Conservation (phyloP, 2,113 vertebrate species). For the Candoia aspera region DNA sequence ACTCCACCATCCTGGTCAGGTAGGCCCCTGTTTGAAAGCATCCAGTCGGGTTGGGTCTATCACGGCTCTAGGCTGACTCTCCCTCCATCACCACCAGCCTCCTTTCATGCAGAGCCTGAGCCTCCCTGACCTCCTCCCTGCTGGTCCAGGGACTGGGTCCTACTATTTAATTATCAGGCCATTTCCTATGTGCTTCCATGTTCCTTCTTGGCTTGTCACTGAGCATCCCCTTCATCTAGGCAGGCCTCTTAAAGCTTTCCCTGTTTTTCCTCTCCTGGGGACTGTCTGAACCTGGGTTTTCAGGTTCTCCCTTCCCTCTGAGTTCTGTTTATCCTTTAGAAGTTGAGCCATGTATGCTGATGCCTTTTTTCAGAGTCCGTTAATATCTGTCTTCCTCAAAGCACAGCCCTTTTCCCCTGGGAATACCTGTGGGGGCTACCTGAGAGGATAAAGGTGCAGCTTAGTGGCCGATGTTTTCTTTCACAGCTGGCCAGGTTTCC, state of each 20-base stretch:
- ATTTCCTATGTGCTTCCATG: too few species aligned
- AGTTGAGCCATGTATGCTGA: too few species aligned
- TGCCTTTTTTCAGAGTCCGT: too few species aligned
- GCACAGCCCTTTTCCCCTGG: neutral
- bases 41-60: neutral
- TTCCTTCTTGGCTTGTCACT: too few species aligned
- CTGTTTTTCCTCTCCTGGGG: too few species aligned
- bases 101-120: neutral
- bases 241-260: too few species aligned
- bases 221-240: too few species aligned
- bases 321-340: too few species aligned
- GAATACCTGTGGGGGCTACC: neutral
- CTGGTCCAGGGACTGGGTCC: neutral
- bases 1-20: neutral
- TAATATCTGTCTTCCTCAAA: too few species aligned
- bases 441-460: neutral
- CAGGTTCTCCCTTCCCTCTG: too few species aligned
- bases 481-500: neutral
- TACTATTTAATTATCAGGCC: too few species aligned
- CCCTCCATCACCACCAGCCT: neutral
- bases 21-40: neutral
- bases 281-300: too few species aligned
- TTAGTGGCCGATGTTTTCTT: neutral
- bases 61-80: neutral
- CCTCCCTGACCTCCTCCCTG: neutral